Evolutionary conservation across 2,888 invertebrate genomes (phyloP).

Genomic region (Acleris emargana): DNA sequence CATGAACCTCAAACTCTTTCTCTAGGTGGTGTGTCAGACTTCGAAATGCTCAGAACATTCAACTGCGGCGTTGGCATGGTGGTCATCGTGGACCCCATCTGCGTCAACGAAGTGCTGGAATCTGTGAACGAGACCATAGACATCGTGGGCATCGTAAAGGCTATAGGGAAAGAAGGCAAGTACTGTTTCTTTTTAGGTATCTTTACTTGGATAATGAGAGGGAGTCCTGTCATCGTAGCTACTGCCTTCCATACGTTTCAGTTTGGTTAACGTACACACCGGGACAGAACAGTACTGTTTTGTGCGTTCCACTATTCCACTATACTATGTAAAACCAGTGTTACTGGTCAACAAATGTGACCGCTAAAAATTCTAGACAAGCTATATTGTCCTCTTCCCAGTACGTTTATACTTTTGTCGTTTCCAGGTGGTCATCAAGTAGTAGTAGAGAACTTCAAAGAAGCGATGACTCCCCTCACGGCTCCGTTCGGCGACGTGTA

Average conservation of each 20-base stretch:
- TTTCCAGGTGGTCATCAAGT: conserved; percentile 79
- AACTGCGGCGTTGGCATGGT: conserved; percentile 98
- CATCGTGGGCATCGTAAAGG: conserved; percentile 72
- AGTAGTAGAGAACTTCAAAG: conserved; percentile 87
- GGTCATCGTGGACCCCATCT: conserved; percentile 87
- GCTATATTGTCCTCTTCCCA: neutral
- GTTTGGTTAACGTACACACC: too few relatives aligned
- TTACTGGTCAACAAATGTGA: too few relatives aligned
- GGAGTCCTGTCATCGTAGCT: too few relatives aligned
- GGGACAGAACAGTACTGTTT: too few relatives aligned
- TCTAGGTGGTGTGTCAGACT: conserved; percentile 88
- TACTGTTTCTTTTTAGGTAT: neutral
- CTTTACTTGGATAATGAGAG: too few relatives aligned
- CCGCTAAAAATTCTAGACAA: too few relatives aligned
- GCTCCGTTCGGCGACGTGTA: conserved; percentile 54
- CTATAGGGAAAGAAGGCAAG: conserved; percentile 67
- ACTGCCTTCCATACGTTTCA: too few relatives aligned
- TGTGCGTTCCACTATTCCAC: too few relatives aligned
- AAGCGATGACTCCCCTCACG: conserved; percentile 82
- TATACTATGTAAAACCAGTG: too few relatives aligned
- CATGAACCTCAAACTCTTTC: neutral
- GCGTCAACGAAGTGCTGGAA: conserved; percentile 75
- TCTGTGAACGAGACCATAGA: conserved; percentile 60
- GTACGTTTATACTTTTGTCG: neutral
- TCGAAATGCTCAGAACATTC: conserved; percentile 94